phyloP scores from a whole-genome alignment of 1,140 invertebrate species.

The Diachasma alloeum region DNA sequence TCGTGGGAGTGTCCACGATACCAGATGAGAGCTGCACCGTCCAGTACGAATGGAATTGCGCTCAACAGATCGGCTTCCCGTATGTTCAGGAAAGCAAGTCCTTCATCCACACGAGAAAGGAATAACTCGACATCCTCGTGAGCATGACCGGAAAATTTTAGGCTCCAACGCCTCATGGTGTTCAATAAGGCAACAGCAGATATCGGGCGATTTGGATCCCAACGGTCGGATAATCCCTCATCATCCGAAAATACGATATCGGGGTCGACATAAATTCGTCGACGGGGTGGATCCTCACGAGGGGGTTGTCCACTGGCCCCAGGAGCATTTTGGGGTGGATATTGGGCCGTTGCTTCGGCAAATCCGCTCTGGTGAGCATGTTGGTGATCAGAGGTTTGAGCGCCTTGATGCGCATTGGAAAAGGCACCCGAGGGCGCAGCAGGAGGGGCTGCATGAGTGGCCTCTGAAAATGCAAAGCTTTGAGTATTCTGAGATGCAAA shows the following conservation, averaged over 20 bases:
- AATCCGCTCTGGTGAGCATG: too few relatives aligned
- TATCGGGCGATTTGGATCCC: background rate
- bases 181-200: background rate
- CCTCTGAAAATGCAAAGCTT: too few relatives aligned
- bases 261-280: background rate
- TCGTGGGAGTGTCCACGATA: constrained; percentile 6
- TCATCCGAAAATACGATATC: background rate
- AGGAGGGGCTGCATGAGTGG: too few relatives aligned
- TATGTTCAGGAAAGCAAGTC: background rate
- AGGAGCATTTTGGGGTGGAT: background rate
- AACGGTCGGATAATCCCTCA: background rate
- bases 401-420: too few relatives aligned
- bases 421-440: too few relatives aligned
- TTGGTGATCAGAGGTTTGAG: too few relatives aligned
- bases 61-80: background rate
- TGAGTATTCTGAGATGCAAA: too few relatives aligned
- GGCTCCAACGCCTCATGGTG: constrained; percentile 6
- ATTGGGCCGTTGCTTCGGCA: too few relatives aligned
- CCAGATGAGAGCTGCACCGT: constrained; percentile 7
- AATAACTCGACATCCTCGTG: constrained; percentile 20
- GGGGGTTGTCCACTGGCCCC: background rate
- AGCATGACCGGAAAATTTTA: background rate
- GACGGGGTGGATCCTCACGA: background rate
- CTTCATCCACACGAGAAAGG: constrained; percentile 9
- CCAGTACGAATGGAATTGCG: constrained; percentile 5